These are phyloP conservation scores for Paragorgia papillata DNA, from an alignment of 92 coral and sea anemone genomes.

Conservation along the genomic window DNA sequence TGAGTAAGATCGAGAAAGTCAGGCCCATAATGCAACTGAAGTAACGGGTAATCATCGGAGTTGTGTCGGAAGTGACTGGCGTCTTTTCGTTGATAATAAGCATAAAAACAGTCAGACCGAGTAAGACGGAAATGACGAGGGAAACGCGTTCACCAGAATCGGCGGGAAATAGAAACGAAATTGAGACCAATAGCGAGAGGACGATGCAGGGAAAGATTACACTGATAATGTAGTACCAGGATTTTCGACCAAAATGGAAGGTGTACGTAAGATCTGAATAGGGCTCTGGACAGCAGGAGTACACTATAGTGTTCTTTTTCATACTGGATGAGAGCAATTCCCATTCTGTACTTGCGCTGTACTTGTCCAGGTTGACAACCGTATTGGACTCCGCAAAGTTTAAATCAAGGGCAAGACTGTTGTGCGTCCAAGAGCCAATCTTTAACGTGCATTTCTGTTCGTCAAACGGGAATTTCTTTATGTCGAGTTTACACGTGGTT, in stretches of 20 bases:
- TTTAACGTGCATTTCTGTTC: slow-evolving; percentile 70
- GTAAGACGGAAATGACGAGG: slow-evolving; percentile 83
- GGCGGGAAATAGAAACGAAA: slow-evolving; percentile 69
- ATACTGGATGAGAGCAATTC: slow-evolving; percentile 71
- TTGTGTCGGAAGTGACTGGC: slow-evolving; percentile 85
- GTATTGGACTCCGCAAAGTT: slow-evolving; percentile 42
- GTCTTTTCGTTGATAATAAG: slow-evolving; percentile 51
- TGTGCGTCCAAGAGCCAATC: slow-evolving; percentile 82
- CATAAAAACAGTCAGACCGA: slow-evolving; percentile 74
- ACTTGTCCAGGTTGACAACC: slow-evolving; percentile 69
- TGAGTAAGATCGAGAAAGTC: neutral
- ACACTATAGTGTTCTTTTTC: slow-evolving; percentile 66
- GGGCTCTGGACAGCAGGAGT: slow-evolving; percentile 94
- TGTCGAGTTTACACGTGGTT: slow-evolving; percentile 71
- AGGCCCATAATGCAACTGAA: neutral
- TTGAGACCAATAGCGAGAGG: slow-evolving; percentile 79
- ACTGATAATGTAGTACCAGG: slow-evolving; percentile 89
- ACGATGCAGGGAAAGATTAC: slow-evolving; percentile 90
- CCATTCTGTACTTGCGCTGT: slow-evolving; percentile 80
- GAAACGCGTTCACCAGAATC: slow-evolving; percentile 95
- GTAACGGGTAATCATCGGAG: slow-evolving; percentile 63
- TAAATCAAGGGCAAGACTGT: slow-evolving; percentile 67
- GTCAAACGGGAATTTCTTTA: slow-evolving; percentile 80
- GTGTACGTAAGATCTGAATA: slow-evolving; percentile 85
- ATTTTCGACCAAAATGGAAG: slow-evolving; percentile 84